These are phyloP conservation scores for Zoanthus solanderi DNA, from an alignment of 92 coral and sea anemone genomes.

Conservation along the genomic window DNA sequence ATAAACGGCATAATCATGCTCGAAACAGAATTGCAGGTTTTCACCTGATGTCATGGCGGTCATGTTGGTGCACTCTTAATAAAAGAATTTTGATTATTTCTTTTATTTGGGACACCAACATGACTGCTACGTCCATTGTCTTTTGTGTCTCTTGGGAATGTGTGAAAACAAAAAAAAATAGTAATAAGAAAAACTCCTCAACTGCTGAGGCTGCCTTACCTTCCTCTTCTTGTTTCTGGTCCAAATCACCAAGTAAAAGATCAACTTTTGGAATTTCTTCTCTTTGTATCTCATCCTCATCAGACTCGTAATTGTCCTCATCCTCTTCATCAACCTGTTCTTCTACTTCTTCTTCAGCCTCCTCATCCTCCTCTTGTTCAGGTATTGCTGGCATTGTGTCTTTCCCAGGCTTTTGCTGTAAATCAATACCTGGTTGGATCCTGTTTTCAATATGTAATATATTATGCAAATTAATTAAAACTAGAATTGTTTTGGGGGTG, in stretches of 20 bases:
- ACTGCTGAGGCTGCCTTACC: conserved; percentile 34
- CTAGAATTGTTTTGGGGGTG: too few relatives aligned
- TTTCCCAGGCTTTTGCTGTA: conserved; percentile 51
- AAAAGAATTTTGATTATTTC: too few relatives aligned
- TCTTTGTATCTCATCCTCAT: conserved; percentile 38
- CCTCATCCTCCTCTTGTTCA: conserved; percentile 71
- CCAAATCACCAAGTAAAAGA: conserved; percentile 64
- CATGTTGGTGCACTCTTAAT: too few relatives aligned
- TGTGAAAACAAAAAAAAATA: too few relatives aligned
- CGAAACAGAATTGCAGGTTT: too few relatives aligned
- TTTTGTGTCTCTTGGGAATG: too few relatives aligned
- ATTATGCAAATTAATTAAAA: too few relatives aligned
- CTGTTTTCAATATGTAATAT: not conserved
- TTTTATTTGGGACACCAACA: too few relatives aligned
- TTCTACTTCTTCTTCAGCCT: conserved; percentile 4
- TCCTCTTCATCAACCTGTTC: conserved; percentile 22
- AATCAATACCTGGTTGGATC: conserved; percentile 65
- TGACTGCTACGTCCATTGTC: too few relatives aligned
- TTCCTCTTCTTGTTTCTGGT: conserved; percentile 64
- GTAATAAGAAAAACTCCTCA: too few relatives aligned
- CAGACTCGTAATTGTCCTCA: not conserved
- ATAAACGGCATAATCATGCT: too few relatives aligned
- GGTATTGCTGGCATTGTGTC: conserved; percentile 80
- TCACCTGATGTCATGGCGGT: too few relatives aligned
- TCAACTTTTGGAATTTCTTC: conserved; percentile 73